Evolutionary conservation across 2,113 vertebrate species (phyloP).

Genomic region (Calyptomena viridis): DNA sequence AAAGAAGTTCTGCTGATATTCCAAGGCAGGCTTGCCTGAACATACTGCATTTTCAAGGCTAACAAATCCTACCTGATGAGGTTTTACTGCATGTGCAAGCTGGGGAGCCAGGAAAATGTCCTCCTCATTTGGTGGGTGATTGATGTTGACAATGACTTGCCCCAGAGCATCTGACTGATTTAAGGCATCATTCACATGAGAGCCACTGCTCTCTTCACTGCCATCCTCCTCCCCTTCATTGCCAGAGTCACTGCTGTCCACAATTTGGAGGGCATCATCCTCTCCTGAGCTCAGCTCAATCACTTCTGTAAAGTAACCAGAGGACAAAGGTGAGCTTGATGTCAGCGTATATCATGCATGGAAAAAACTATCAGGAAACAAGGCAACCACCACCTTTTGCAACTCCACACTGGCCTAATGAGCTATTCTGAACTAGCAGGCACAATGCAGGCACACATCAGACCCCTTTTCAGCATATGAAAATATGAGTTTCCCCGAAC

Average conservation of each 20-base stretch:
- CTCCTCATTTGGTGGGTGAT: constrained; percentile 93
- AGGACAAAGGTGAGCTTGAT: not conserved
- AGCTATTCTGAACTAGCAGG: not conserved
- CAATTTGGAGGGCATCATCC: constrained; percentile 88
- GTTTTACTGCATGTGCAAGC: constrained; percentile 93
- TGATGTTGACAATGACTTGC: constrained; percentile 93
- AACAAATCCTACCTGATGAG: constrained; percentile 87
- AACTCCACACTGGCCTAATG: not conserved
- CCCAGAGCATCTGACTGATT: constrained; percentile 92
- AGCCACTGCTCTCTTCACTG: constrained; percentile 90
- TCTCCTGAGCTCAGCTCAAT: constrained; percentile 98
- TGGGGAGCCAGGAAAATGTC: constrained; percentile 94
- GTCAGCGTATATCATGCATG: not conserved
- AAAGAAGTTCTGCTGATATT: not conserved
- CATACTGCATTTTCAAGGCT: not conserved
- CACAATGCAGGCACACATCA: not conserved
- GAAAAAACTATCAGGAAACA: not conserved
- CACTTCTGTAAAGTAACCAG: constrained; percentile 79
- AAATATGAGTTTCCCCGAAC: not conserved
- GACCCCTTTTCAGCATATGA: not conserved
- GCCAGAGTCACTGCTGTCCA: constrained; percentile 89
- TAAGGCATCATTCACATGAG: constrained; percentile 91
- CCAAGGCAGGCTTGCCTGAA: not conserved
- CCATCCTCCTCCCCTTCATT: constrained; percentile 86
- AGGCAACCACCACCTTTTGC: not conserved